Evolutionary conservation across 2,888 invertebrate species (phyloP), one percentile per base, ranked within the genome.

Genomic region (Agrypnus murinus): DNA sequence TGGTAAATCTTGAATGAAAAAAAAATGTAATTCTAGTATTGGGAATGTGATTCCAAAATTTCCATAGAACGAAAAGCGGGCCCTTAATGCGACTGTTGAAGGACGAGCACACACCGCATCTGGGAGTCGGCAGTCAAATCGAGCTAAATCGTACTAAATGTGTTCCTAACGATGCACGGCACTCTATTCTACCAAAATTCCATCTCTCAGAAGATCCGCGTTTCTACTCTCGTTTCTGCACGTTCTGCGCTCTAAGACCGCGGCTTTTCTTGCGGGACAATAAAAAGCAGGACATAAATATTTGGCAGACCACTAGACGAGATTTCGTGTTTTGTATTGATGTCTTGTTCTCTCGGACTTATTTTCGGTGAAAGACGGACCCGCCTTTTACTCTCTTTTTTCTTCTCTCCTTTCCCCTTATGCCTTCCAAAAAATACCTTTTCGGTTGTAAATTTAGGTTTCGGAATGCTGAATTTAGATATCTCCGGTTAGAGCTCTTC

Each of bases 101-200:
- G 46, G 43, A 57, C 25, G 53, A 38, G 50, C 55, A 38, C 38
- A 43, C 65, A 60, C 60, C 65, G 46, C 60, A 70, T 58, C 59
- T 65, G 59, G 38, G 48, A 59, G 65, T 59, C 60, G 70, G 36
- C 57, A 70, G 66, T 71, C 65, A 71, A 71, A 71, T 71, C 60
- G 71, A 71, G 71, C 66, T 66, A 71, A 71, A 71, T 71, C 71
- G 62, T 57, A 71, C 66, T 45, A 65, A 73, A 73, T 73, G 73
- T 66, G 70, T 70, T 73, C 63, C 69, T 73, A 73, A 73, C 73
- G 73, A 73, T 73, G 73, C 67, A 71, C 71, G 62, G 34, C 66
- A 66, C 65, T 66, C 70, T 58, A 66, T 66, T 72, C 66, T 59
- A n/a, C 38, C 25, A 43, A 55, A 25, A 43, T 43, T 58, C 58